These are phyloP conservation scores for Andrena minutula DNA, from an alignment of 2,888 invertebrate species.

Conservation along the genomic window DNA sequence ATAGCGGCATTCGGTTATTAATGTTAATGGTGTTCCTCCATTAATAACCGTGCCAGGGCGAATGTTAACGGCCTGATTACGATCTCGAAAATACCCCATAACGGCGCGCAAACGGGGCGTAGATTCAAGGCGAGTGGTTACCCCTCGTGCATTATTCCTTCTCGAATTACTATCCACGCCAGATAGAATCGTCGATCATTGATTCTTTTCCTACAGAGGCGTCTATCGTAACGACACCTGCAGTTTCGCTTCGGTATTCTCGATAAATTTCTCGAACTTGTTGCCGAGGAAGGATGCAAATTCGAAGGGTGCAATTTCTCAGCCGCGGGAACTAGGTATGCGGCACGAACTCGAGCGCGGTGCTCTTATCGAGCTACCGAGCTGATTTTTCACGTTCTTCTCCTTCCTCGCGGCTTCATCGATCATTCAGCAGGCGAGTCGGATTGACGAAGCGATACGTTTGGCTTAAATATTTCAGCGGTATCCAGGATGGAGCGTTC, in stretches of 20 bases:
- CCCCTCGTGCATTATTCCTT: neutral
- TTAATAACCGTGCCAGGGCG: slow-evolving; percentile 15
- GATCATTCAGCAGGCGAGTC: slow-evolving; percentile 14
- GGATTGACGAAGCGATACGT: neutral
- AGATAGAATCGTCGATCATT: neutral
- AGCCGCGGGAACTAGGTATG: neutral
- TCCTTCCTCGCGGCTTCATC: slow-evolving; percentile 1
- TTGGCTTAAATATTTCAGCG: slow-evolving; percentile 34
- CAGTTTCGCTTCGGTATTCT: neutral
- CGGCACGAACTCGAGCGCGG: neutral
- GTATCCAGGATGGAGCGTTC: neutral
- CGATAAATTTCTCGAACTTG: neutral
- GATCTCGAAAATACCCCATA: neutral
- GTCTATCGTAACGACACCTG: neutral
- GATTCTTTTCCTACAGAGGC: neutral
- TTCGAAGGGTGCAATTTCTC: slow-evolving; percentile 2
- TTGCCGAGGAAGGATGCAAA: neutral
- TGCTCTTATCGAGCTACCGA: slow-evolving; percentile 3
- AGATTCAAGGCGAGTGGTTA: neutral
- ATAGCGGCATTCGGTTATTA: slow-evolving; percentile 29
- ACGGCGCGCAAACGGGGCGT: neutral
- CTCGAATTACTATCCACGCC: neutral
- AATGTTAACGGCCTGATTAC: slow-evolving; percentile 31
- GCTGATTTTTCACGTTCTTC: neutral
- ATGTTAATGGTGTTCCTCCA: slow-evolving; percentile 45